Conservation (phyloP, 37 sponge, comb jelly and placozoan genomes). For the Halisarca cf. caerulea region DNA sequence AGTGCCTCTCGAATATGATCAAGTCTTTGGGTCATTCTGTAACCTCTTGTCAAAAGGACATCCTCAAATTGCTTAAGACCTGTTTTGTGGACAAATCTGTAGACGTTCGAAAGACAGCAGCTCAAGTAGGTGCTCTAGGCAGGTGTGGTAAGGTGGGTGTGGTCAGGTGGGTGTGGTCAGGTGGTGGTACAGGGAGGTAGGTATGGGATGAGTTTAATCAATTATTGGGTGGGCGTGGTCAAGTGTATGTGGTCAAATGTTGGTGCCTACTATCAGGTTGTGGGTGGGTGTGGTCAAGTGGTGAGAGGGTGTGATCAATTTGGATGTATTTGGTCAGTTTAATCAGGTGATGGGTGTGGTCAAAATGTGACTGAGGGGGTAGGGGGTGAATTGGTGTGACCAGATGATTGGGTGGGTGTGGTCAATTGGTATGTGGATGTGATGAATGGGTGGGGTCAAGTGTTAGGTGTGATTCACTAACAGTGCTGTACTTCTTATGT, state of each 20-base stretch:
- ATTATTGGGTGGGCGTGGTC: too few relatives aligned
- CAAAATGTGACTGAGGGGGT: too few relatives aligned
- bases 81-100: slow-evolving; percentile 72
- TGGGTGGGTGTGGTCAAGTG: too few relatives aligned
- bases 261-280: too few relatives aligned
- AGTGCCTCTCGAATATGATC: slow-evolving; percentile 49
- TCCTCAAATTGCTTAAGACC: slow-evolving; percentile 73
- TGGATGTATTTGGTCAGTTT: too few relatives aligned
- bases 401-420: too few relatives aligned
- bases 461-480: neutral
- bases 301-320: too few relatives aligned
- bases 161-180: slow-evolving; percentile 11
- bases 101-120: slow-evolving; percentile 76
- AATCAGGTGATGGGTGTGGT: slow-evolving; percentile 26
- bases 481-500: neutral
- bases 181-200: too few relatives aligned
- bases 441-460: neutral
- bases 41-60: slow-evolving; percentile 86
- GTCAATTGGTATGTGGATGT: too few relatives aligned
- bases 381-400: too few relatives aligned
- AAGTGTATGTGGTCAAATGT: neutral
- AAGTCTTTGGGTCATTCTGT: slow-evolving; percentile 81
- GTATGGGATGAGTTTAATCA: too few relatives aligned
- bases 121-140: slow-evolving; percentile 46
- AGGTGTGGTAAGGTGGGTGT: neutral